These are phyloP conservation scores for Picathartes gymnocephalus DNA, from an alignment of 2,113 vertebrate genomes.

Conservation along the genomic window DNA sequence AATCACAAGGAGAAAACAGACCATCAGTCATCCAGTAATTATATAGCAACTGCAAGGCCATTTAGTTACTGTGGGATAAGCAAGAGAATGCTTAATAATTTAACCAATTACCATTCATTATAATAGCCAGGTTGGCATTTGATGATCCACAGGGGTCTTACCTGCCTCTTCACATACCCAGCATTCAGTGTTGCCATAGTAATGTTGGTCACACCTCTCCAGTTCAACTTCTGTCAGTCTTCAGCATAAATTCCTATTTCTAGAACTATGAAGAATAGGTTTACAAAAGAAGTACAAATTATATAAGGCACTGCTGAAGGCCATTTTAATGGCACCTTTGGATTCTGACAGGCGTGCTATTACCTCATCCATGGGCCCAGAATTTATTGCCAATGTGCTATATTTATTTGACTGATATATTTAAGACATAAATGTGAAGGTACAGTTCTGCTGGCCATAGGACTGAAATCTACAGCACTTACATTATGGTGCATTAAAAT, in stretches of 20 bases:
- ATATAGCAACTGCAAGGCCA: conserved; percentile 70
- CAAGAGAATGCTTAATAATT: conserved; percentile 76
- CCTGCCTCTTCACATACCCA: conserved; percentile 60
- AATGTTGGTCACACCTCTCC: conserved; percentile 57
- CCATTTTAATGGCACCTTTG: background rate
- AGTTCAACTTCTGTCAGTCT: conserved; percentile 59
- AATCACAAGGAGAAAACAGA: conserved; percentile 64
- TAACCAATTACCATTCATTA: conserved; percentile 75
- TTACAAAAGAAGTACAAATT: conserved; percentile 63
- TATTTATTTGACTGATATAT: background rate
- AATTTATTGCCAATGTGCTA: background rate
- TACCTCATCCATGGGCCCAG: background rate
- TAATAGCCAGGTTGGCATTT: conserved; percentile 72
- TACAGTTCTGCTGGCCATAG: background rate
- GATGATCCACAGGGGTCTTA: conserved; percentile 69
- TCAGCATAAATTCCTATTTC: conserved; percentile 58
- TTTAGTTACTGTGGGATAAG: conserved; percentile 74
- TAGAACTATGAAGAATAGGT: conserved; percentile 40
- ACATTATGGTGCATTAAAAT: background rate
- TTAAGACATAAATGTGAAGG: background rate
- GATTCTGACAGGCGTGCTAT: conserved; percentile 50
- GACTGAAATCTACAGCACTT: background rate
- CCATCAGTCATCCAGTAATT: conserved; percentile 68
- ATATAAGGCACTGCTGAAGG: conserved; percentile 19
- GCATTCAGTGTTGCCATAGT: conserved; percentile 41